phyloP scores from a whole-genome alignment of 2,113 vertebrate species.

The Rousettus leschenaultii region DNA sequence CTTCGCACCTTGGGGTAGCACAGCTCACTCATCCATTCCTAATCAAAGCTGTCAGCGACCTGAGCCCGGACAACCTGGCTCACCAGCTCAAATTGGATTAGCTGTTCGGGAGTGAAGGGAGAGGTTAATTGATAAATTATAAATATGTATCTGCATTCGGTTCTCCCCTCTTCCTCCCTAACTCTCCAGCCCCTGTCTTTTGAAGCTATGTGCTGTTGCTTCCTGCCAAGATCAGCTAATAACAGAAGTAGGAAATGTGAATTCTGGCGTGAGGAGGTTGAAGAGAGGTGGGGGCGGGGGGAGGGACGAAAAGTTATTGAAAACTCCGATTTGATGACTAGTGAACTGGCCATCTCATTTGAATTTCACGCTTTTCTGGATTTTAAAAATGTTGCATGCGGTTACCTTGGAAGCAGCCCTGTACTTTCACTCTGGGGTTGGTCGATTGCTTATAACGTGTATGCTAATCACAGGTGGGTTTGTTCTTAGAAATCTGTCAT shows the following conservation, averaged over 20 bases:
- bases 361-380: neutral
- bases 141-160: conserved; percentile 4
- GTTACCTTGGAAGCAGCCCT: neutral
- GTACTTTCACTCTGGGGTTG: neutral
- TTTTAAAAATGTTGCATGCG: neutral
- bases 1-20: neutral
- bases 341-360: neutral
- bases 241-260: conserved; percentile 39
- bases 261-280: neutral
- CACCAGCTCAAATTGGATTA: neutral
- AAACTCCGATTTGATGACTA: neutral
- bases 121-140: conserved; percentile 62
- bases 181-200: neutral
- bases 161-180: neutral
- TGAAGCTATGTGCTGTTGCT: neutral
- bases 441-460: neutral
- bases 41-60: conserved; percentile 69
- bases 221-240: neutral
- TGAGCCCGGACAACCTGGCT: conserved; percentile 10
- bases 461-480: neutral
- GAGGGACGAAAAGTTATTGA: neutral
- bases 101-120: conserved; percentile 3
- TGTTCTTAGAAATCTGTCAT: neutral
- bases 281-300: neutral
- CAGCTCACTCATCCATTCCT: conserved; percentile 41